A percentile compares a stretch with the other conserved stretches of the same genome.
Evolutionary conservation across 2,113 vertebrate species (phyloP).

Genomic region (Bucco capensis): DNA sequence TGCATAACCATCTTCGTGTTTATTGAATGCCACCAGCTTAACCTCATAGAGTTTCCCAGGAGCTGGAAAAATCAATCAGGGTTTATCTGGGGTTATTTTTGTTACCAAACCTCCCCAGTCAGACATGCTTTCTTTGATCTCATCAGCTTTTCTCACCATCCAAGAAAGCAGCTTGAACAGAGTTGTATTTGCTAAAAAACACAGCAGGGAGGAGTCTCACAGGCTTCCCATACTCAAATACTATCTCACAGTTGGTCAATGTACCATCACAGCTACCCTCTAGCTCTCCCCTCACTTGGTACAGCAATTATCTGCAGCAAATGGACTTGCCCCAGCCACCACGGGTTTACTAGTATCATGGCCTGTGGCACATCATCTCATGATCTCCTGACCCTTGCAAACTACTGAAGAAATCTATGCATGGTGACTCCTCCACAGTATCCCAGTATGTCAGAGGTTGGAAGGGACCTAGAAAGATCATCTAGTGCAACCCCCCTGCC

Average conservation of each 20-base stretch:
- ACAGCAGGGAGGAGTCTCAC: background rate
- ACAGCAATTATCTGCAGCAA: background rate
- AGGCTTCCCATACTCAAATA: background rate
- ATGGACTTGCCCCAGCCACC: background rate
- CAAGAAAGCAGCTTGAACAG: background rate
- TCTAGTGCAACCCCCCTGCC: too few species aligned
- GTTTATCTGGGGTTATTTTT: background rate
- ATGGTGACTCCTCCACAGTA: background rate
- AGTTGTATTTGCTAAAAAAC: background rate
- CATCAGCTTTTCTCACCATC: background rate
- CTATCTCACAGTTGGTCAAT: background rate
- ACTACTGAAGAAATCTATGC: background rate
- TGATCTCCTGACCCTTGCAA: background rate
- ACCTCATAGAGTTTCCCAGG: conserved; percentile 90
- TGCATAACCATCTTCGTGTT: conserved; percentile 87
- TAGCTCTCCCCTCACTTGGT: background rate
- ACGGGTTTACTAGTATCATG: background rate
- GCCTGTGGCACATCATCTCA: background rate
- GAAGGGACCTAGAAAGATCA: too few species aligned
- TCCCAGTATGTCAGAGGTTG: too few species aligned
- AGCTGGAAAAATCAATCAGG: conserved; percentile 68
- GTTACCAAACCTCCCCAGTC: background rate
- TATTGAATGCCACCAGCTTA: conserved; percentile 90
- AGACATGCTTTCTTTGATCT: background rate
- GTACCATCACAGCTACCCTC: background rate